Base-by-base conservation (phyloP, 2,113 vertebrate species). In the Paramisgurnus dabryanus region DNA sequence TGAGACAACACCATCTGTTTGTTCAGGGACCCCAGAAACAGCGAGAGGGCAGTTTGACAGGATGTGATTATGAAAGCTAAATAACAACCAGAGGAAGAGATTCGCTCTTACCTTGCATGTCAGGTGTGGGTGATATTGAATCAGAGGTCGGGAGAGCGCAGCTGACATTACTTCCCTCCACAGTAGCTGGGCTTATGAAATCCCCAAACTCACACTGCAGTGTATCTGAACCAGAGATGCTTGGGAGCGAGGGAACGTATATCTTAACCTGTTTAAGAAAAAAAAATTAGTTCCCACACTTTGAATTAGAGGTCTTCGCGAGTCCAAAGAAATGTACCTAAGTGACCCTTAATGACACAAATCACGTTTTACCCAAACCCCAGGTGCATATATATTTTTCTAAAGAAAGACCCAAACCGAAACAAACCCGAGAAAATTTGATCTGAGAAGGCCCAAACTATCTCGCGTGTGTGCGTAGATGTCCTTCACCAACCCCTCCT, bases 241-340 rank as follows among this genome's bases (percentile, higher is more conserved):
- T 17, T 18, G 92, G 92, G 8, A 93, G 89, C 1, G 77, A 2
- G 22, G 89, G 86, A 0, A 93, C 72, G 47, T 3, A 10, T 73
- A 93, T 92, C 15, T 55, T 63, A 2, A 94, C 91, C 93, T 94
- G 83, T 63, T 76, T 47, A 27, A 15, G 40, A 53, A 4, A 17
- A 10, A 67, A 67, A 4, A 17, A 34, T 1, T 34, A 34, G 27
- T 34, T 34, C 27, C 27, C 27, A 34, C 27, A 34, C 27, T 34
- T 34, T 34, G 27, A 34, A 1, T 1, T 34, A 3, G 27, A 34
- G 27, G 27, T 34, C 27, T 1, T 34, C 27, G 1, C 3, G 27
- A 34, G 27, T 34, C 27, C 27, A 34, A 34, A 34, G 27, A 34
- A 34, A 34, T 34, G 27, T 34, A 34, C 27, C 27, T 34, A 22